phyloP scores from a whole-genome alignment of 2,113 vertebrate genomes.

The Passer domesticus region DNA sequence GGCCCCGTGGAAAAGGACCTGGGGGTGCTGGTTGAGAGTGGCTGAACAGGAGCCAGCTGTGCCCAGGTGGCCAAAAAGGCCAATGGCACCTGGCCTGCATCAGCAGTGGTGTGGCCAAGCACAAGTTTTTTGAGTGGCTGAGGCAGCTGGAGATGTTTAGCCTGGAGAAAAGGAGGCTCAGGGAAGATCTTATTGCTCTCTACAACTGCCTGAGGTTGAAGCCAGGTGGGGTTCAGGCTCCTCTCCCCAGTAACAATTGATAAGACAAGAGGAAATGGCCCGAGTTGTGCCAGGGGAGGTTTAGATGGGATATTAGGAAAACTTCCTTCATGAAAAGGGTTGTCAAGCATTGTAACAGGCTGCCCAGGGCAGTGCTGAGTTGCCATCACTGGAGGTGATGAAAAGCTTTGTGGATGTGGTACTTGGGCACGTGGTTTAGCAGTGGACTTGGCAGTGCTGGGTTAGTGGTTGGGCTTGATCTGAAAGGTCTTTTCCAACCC shows the following conservation, averaged over 20 bases:
- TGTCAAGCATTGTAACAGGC: background rate
- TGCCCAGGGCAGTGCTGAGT: background rate
- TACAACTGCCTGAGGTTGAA: background rate
- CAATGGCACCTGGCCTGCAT: background rate
- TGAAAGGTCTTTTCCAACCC: background rate
- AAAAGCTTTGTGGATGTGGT: background rate
- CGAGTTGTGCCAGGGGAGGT: background rate
- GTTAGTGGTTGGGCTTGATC: background rate
- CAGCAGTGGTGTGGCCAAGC: background rate
- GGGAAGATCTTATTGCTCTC: background rate
- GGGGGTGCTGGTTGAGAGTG: background rate
- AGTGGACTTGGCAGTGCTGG: background rate
- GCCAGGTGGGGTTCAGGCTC: background rate
- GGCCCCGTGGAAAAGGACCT: rapidly evolving
- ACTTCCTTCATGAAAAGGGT: background rate
- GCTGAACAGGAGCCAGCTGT: background rate
- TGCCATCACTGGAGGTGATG: background rate
- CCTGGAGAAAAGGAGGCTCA: background rate
- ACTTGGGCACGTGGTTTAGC: background rate
- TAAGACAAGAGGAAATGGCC: background rate
- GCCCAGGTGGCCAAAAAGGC: background rate
- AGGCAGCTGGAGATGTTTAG: background rate
- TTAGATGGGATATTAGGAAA: background rate
- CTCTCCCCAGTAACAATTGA: background rate
- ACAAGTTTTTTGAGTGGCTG: background rate